These are phyloP conservation scores for Asteroscopus sphinx DNA, from an alignment of 2,888 invertebrate species.

Conservation along the genomic window DNA sequence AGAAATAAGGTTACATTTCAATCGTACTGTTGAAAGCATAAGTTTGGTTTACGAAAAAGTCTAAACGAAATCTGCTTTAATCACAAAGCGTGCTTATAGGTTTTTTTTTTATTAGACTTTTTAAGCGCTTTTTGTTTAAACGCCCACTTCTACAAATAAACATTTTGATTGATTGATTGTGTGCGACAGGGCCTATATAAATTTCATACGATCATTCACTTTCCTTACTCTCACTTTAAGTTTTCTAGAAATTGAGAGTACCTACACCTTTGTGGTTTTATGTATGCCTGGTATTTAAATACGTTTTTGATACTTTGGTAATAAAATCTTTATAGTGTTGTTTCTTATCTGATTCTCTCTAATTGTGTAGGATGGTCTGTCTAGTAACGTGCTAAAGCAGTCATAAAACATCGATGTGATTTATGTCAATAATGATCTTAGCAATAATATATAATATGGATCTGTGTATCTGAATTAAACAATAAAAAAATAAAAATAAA, in stretches of 20 bases:
- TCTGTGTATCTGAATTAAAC: too few species aligned
- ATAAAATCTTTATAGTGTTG: not conserved
- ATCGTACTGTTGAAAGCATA: too few species aligned
- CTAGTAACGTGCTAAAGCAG: not conserved
- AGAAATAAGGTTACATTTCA: too few species aligned
- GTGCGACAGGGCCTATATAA: slow-evolving; percentile 26
- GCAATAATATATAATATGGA: too few species aligned
- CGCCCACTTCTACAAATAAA: too few species aligned
- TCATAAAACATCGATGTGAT: slow-evolving; percentile 2
- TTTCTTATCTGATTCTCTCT: not conserved
- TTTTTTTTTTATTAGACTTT: too few species aligned
- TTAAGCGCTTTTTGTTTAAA: too few species aligned
- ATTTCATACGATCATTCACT: slow-evolving; percentile 48
- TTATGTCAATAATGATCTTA: not conserved
- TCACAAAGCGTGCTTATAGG: too few species aligned
- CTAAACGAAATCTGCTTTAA: too few species aligned
- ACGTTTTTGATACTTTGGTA: not conserved
- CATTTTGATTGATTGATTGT: too few species aligned
- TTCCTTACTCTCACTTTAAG: slow-evolving; percentile 37
- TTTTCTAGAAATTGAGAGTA: slow-evolving; percentile 36
- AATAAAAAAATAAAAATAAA: too few species aligned
- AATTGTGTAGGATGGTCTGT: not conserved
- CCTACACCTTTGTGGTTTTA: slow-evolving; percentile 16
- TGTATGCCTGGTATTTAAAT: slow-evolving; percentile 10
- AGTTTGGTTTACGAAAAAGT: too few species aligned